Conservation (phyloP, 2,113 vertebrate species). For the Puffinus mauretanicus region DNA sequence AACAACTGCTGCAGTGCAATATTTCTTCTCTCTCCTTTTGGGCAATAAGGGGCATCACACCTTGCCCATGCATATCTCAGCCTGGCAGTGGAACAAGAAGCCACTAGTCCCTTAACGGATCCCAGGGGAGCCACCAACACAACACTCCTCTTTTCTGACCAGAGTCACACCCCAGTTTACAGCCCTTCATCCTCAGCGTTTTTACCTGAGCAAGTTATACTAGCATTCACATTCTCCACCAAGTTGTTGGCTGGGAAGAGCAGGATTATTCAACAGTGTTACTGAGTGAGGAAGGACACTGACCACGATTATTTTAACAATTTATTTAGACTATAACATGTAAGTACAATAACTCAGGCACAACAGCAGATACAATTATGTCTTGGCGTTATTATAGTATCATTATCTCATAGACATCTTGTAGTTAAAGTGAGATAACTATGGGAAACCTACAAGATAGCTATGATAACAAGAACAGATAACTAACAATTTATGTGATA, state of each 20-base stretch:
- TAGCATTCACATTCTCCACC: background rate
- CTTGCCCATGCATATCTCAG: background rate
- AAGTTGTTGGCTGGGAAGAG: background rate
- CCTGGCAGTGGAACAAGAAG: background rate
- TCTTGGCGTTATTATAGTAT: background rate
- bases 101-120: background rate
- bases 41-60: background rate
- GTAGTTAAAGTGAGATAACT: background rate
- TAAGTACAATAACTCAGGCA: background rate
- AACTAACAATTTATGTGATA: background rate
- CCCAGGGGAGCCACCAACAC: background rate
- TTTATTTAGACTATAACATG: background rate
- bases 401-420: background rate
- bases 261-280: background rate
- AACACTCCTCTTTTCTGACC: background rate
- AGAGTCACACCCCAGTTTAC: background rate
- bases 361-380: background rate
- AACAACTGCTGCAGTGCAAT: background rate
- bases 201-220: background rate
- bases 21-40: background rate
- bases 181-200: background rate
- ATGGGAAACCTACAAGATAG: background rate
- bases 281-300: background rate
- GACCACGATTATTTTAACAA: background rate
- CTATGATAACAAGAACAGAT: background rate